Conservation (phyloP, 2,113 vertebrate species). For the Agapornis roseicollis region DNA sequence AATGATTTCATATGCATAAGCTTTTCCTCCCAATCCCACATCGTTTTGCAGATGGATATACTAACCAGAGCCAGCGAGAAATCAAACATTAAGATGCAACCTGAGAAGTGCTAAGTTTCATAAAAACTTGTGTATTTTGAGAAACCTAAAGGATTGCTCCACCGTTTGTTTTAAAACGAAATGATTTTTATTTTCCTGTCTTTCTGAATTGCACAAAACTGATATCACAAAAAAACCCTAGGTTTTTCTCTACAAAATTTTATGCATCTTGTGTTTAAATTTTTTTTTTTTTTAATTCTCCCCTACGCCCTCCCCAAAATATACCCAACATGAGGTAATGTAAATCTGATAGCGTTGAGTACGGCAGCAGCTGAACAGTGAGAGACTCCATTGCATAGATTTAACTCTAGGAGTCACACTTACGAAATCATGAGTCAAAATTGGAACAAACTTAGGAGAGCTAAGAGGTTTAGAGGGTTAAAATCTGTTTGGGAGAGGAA, state of each 20-base stretch:
- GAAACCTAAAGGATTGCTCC: background rate
- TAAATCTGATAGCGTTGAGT: background rate
- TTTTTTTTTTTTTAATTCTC: background rate
- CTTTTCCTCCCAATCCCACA: background rate
- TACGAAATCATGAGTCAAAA: background rate
- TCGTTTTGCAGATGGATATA: background rate
- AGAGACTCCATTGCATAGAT: background rate
- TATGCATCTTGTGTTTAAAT: background rate
- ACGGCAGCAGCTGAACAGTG: background rate
- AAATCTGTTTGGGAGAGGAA: background rate
- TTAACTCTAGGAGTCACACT: background rate
- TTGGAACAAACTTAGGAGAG: background rate
- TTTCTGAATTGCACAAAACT: background rate
- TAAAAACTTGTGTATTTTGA: background rate
- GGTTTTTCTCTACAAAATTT: background rate
- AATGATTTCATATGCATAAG: slow-evolving; percentile 2
- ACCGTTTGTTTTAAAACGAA: background rate
- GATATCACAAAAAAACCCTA: background rate
- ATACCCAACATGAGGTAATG: background rate
- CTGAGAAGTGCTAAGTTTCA: background rate
- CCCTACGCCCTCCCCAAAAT: background rate
- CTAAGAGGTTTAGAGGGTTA: background rate
- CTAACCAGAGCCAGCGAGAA: slow-evolving; percentile 8
- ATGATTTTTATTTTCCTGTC: background rate
- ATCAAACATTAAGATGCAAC: background rate